These are phyloP conservation scores for Brenthis hecate DNA, from an alignment of 2,888 invertebrate genomes.

Conservation along the genomic window DNA sequence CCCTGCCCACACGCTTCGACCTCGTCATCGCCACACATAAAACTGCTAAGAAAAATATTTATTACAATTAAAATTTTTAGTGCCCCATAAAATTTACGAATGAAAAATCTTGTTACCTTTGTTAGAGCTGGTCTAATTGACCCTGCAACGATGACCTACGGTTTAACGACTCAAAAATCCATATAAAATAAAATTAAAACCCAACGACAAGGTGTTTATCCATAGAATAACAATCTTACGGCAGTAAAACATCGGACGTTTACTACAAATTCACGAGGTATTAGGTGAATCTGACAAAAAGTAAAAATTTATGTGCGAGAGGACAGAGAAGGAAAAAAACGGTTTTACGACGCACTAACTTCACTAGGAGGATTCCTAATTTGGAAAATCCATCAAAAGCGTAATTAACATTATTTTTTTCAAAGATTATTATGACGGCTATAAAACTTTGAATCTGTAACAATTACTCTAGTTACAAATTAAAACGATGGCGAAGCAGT, in stretches of 20 bases:
- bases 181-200: slow-evolving; percentile 57
- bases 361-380: slow-evolving; percentile 61
- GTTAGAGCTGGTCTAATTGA: slow-evolving; percentile 66
- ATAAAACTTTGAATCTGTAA: slow-evolving; percentile 32
- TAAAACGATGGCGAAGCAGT: slow-evolving; percentile 14
- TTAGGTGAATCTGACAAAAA: slow-evolving; percentile 78
- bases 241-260: slow-evolving; percentile 74
- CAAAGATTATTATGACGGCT: slow-evolving; percentile 16
- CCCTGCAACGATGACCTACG: slow-evolving; percentile 52
- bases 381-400: slow-evolving; percentile 58
- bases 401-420: slow-evolving; percentile 64
- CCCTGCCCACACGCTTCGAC: neutral
- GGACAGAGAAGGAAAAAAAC: slow-evolving; percentile 45
- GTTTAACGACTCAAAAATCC: slow-evolving; percentile 62
- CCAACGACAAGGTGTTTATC: slow-evolving; percentile 58
- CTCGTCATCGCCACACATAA: slow-evolving; percentile 48
- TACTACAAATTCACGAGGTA: slow-evolving; percentile 77
- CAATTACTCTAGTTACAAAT: slow-evolving; percentile 30
- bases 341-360: slow-evolving; percentile 65
- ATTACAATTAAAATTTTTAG: slow-evolving; percentile 65
- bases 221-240: slow-evolving; percentile 62
- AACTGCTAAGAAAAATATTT: slow-evolving; percentile 55
- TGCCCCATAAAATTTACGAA: slow-evolving; percentile 58
- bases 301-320: slow-evolving; percentile 66
- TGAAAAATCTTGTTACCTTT: slow-evolving; percentile 53